phyloP scores from a whole-genome alignment of 2,797 vertebrate genomes.

The Takifugu rubripes region DNA sequence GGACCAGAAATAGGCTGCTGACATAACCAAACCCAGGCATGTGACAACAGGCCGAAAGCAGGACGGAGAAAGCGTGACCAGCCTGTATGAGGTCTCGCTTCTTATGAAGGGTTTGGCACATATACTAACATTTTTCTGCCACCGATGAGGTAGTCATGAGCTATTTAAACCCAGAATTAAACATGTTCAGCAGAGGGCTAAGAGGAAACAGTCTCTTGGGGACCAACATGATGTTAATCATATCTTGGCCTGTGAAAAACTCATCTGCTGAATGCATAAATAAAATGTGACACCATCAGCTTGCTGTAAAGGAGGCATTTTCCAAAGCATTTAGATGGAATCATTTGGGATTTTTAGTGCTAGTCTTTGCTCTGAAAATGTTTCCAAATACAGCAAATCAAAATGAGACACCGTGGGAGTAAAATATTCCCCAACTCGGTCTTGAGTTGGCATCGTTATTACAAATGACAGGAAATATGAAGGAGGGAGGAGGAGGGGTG shows the following conservation, averaged over 20 bases:
- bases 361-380: conserved; percentile 23
- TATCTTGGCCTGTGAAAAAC: conserved; percentile 16
- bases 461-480: not conserved
- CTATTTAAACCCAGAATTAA: conserved; percentile 41
- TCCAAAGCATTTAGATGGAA: conserved; percentile 20
- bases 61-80: conserved; percentile 9
- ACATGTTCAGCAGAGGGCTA: conserved; percentile 28
- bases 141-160: conserved; percentile 23
- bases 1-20: conserved; percentile 63
- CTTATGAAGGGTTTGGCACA: conserved; percentile 26
- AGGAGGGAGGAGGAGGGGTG: too few species aligned
- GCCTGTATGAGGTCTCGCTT: conserved; percentile 60
- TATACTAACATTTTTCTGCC: conserved; percentile 38
- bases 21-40: conserved; percentile 41
- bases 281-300: conserved; percentile 4
- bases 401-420: conserved; percentile 20
- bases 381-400: conserved; percentile 28
- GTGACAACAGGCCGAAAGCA: conserved; percentile 47
- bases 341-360: conserved; percentile 43
- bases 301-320: conserved; percentile 15
- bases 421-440: conserved; percentile 2
- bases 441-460: conserved; percentile 6
- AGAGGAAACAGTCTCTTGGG: conserved; percentile 13
- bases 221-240: conserved; percentile 12
- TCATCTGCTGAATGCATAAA: conserved; percentile 18